phyloP scores from a whole-genome alignment of 2,797 vertebrate species.

The Vultur gryphus region DNA sequence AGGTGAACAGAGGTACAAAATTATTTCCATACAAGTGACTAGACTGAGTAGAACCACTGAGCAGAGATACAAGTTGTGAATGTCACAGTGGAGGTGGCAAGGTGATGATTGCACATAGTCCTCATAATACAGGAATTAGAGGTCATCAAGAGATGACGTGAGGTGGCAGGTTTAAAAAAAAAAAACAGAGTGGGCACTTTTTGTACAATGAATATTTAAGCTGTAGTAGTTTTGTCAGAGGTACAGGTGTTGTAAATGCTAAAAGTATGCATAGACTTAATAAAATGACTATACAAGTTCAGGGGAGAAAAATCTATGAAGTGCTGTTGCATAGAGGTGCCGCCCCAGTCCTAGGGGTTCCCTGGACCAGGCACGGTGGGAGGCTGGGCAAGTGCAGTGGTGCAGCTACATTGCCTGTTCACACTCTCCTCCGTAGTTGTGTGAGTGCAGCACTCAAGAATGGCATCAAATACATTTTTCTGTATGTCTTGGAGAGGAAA shows the following conservation, averaged over 20 bases:
- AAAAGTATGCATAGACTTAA: not conserved
- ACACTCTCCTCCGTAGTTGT: not conserved
- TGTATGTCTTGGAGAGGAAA: not conserved
- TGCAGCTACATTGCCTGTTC: not conserved
- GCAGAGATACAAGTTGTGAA: not conserved
- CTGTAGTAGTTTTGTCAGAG: not conserved
- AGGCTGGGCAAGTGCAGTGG: not conserved
- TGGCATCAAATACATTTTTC: not conserved
- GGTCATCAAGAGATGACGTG: not conserved
- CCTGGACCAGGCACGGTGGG: rapidly evolving
- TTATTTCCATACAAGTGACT: not conserved
- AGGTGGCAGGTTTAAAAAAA: not conserved
- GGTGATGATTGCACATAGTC: not conserved
- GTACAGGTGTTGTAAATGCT: not conserved
- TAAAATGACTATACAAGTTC: not conserved
- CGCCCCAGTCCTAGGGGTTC: not conserved
- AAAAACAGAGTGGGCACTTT: not conserved
- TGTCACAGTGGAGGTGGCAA: not conserved
- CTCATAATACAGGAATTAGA: not conserved
- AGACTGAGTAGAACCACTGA: not conserved
- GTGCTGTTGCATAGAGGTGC: not conserved
- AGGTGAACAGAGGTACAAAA: not conserved
- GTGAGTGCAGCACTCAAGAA: not conserved
- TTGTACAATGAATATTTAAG: not conserved
- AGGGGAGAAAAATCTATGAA: not conserved